Base-by-base conservation (phyloP, 1,140 invertebrate species). In the Geopemphigus sp. region DNA sequence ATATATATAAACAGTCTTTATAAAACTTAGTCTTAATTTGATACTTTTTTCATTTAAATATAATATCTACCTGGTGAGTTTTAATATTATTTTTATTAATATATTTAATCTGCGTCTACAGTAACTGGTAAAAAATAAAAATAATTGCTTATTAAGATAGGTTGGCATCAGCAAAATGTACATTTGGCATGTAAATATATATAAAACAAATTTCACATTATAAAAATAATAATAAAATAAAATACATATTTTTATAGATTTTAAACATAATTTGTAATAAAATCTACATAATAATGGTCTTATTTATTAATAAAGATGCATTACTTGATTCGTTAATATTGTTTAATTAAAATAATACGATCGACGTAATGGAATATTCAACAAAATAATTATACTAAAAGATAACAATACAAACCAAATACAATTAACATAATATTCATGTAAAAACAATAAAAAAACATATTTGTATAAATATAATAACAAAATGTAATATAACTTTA, bases 1-100 rank as follows among this genome's bases (percentile, higher is more conserved):
- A 12, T 54, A 19, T 19, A 56, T n/a, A 47, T 22, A 47, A 66
- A 66, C 64, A 66, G 64, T 66, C 64, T 66, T 66, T 66, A 66
- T 5, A 24, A 22, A 45, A 47, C 39, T 45, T 22, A 66, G 32
- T 22, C 32, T 66, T 29, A 66, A 64, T 66, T 5, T 47, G 45
- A 47, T 22, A 66, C 64, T 45, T 66, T 66, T 47, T 24, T 39
- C 8, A 3, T 39, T 39, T 39, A 39, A 39, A 8, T 39, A 8
- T 39, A 39, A n/a, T n/a, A n/a, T n/a, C n/a, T 39, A 39, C 3
- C 8, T 39, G 8, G 3, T 15, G n/a, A 45, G 4, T 15, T 54
- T 47, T 19, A 66, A 66, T 39, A 47, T 66, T 45, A n/a, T 15
- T 64, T 64, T 39, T 15, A 64, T 39, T 4, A 12, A 64, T 61